These are phyloP conservation scores for Xiphorhynchus elegans DNA, from an alignment of 2,113 vertebrate genomes.

Conservation along the genomic window DNA sequence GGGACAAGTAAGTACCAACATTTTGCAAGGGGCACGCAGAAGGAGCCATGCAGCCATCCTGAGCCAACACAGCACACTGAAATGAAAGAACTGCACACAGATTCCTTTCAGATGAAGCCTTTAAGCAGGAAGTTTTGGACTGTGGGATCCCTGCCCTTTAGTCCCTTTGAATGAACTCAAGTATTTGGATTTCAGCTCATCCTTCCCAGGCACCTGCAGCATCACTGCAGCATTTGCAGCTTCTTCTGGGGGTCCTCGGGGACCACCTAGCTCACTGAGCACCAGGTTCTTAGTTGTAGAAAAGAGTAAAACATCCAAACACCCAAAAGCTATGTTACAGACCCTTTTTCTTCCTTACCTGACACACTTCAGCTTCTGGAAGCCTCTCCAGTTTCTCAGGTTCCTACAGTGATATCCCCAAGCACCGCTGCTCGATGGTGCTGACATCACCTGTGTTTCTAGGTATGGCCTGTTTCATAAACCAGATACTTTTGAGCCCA, in stretches of 20 bases:
- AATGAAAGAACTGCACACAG: neutral
- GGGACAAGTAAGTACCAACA: neutral
- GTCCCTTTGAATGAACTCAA: neutral
- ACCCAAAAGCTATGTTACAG: neutral
- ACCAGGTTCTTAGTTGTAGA: neutral
- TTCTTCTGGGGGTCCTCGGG: neutral
- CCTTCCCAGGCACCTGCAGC: neutral
- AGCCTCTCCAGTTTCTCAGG: neutral
- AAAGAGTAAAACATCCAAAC: neutral
- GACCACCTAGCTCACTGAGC: neutral
- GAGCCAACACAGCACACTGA: neutral
- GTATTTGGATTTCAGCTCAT: neutral
- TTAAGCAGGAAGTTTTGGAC: neutral
- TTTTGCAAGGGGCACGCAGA: neutral
- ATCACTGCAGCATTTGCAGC: neutral
- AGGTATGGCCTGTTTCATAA: neutral
- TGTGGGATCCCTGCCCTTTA: neutral
- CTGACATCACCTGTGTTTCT: neutral
- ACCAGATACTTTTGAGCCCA: neutral
- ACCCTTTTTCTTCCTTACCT: neutral
- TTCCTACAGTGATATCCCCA: neutral
- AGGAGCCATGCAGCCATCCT: neutral
- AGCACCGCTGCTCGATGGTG: neutral
- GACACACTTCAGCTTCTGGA: neutral
- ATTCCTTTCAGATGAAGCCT: neutral